Conservation (phyloP, 2,113 vertebrate species). For the Lagopus muta region DNA sequence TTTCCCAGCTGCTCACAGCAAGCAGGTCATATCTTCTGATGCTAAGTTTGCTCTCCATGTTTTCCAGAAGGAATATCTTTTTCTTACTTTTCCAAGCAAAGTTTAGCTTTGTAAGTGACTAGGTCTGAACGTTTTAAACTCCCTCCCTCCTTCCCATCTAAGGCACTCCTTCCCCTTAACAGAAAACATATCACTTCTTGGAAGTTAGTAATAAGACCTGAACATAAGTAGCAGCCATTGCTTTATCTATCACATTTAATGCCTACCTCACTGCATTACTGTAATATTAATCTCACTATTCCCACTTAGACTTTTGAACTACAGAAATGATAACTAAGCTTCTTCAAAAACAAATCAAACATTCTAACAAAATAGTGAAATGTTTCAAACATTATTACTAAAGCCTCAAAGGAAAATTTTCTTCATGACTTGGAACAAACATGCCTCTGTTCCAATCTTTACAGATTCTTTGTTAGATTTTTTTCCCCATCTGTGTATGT, state of each 20-base stretch:
- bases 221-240: neutral
- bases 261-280: neutral
- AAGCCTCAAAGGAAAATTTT: neutral
- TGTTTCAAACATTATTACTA: neutral
- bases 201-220: neutral
- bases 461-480: neutral
- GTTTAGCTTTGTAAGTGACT: neutral
- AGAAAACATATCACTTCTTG: neutral
- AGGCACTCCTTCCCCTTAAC: rapidly evolving
- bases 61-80: neutral
- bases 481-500: neutral
- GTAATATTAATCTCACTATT: neutral
- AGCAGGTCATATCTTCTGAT: neutral
- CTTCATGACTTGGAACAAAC: neutral
- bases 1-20: neutral
- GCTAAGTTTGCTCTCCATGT: neutral
- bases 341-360: neutral
- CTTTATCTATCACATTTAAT: neutral
- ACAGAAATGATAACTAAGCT: neutral
- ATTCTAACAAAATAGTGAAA: neutral
- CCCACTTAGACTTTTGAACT: neutral
- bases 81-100: neutral
- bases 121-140: neutral
- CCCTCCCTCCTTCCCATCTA: rapidly evolving
- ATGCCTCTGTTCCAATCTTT: neutral